Conservation (phyloP, 2,888 invertebrate genomes). For the Drosophila nigritarsus region DNA sequence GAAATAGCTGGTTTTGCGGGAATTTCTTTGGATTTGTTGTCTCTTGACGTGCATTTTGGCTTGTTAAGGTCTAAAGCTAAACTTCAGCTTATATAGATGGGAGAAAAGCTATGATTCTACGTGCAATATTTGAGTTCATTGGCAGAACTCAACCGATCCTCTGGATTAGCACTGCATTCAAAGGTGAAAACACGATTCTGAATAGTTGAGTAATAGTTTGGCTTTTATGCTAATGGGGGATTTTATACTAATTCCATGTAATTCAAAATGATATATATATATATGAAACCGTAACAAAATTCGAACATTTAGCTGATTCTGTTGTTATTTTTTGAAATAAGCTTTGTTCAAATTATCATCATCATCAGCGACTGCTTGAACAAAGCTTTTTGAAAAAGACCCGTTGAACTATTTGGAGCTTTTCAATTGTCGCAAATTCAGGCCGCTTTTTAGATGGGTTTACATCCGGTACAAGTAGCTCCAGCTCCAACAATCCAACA, state of each 20-base stretch:
- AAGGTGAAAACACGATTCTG: not conserved
- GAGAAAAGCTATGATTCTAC: not conserved
- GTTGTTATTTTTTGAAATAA: no score
- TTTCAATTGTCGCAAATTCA: conserved; percentile 4
- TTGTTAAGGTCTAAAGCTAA: not conserved
- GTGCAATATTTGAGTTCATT: not conserved
- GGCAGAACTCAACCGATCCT: not conserved
- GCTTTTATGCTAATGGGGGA: not conserved
- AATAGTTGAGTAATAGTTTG: not conserved
- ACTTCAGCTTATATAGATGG: not conserved
- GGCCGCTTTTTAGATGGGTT: conserved; percentile 24
- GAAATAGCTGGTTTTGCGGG: not conserved
- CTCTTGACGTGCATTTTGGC: not conserved
- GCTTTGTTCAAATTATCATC: not conserved
- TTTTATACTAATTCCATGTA: accelerated
- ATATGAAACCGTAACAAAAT: not conserved
- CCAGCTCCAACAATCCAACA: conserved; percentile 14
- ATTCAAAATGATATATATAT: no score
- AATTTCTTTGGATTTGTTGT: not conserved
- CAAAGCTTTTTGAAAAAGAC: not conserved
- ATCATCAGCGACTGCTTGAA: no score
- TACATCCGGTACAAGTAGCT: conserved; percentile 66
- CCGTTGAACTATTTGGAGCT: not conserved
- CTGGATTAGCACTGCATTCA: not conserved
- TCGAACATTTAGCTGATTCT: not conserved